phyloP scores from a whole-genome alignment of 2,113 vertebrate genomes.

The Oostethus manadensis region DNA sequence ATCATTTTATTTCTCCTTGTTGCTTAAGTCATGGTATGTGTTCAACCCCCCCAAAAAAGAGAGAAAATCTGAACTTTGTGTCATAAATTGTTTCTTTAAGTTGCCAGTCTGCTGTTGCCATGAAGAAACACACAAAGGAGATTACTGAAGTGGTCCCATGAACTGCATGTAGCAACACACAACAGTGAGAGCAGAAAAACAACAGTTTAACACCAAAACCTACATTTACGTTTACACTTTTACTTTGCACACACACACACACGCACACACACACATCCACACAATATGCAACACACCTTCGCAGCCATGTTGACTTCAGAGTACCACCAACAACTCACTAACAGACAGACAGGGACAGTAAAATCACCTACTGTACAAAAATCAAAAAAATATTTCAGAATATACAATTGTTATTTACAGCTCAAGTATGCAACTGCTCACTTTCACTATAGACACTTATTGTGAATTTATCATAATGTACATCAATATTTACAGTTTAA shows the following conservation, averaged over 20 bases:
- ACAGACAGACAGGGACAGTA: slow-evolving; percentile 53
- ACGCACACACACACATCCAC: slow-evolving; percentile 2
- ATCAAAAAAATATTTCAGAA: slow-evolving; percentile 78
- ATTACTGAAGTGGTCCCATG: slow-evolving; percentile 43
- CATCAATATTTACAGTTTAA: slow-evolving; percentile 87
- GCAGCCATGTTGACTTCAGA: slow-evolving; percentile 27
- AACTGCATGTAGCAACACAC: slow-evolving; percentile 41
- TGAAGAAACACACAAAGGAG: slow-evolving; percentile 43
- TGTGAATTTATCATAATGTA: slow-evolving; percentile 87
- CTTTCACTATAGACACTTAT: slow-evolving; percentile 68
- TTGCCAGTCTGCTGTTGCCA: slow-evolving; percentile 44
- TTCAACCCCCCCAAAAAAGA: slow-evolving; percentile 17
- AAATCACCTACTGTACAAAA: slow-evolving; percentile 64
- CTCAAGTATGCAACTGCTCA: slow-evolving; percentile 79
- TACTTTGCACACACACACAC: slow-evolving; percentile 42
- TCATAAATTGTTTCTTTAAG: slow-evolving; percentile 30
- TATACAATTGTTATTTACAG: slow-evolving; percentile 79
- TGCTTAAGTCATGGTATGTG: slow-evolving; percentile 17
- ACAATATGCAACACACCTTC: slow-evolving; percentile 5
- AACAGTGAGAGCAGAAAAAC: slow-evolving; percentile 60
- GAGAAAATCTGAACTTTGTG: slow-evolving; percentile 17
- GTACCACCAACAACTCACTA: slow-evolving; percentile 46
- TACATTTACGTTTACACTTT: slow-evolving; percentile 33
- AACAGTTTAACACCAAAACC: slow-evolving; percentile 58
- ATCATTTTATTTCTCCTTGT: slow-evolving; percentile 48